These are phyloP conservation scores for Agrotis segetum DNA, from an alignment of 2,888 invertebrate genomes.

Conservation along the genomic window DNA sequence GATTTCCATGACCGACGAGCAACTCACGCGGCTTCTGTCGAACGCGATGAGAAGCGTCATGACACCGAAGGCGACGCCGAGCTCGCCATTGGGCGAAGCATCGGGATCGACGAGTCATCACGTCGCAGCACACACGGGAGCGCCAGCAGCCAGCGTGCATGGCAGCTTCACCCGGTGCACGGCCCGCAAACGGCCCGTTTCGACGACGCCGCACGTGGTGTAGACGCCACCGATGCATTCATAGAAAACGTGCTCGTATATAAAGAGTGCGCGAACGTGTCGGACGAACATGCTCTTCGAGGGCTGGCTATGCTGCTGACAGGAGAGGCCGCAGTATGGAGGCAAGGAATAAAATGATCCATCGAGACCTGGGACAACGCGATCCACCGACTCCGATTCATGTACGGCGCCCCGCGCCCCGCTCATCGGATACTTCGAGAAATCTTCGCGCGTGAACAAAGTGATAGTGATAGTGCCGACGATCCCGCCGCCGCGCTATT, in stretches of 20 bases:
- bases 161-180: neutral
- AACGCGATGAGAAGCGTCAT: too few relatives aligned
- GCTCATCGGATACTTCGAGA: neutral
- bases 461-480: neutral
- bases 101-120: too few relatives aligned
- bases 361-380: slow-evolving; percentile 2
- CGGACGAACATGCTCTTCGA: slow-evolving; percentile 11
- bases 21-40: too few relatives aligned
- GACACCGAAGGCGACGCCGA: too few relatives aligned
- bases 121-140: too few relatives aligned
- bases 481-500: too few relatives aligned
- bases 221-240: neutral
- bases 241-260: slow-evolving; percentile 1
- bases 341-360: neutral
- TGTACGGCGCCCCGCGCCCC: neutral
- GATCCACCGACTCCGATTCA: slow-evolving; percentile 2
- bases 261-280: slow-evolving; percentile 8
- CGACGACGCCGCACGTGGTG: neutral
- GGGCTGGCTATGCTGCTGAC: slow-evolving; percentile 11
- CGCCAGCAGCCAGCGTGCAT: too few relatives aligned
- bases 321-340: slow-evolving; percentile 4
- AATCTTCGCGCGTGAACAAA: neutral
- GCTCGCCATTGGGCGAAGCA: too few relatives aligned
- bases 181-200: neutral
- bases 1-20: too few relatives aligned